Conservation (phyloP, 64 coral and sea anemone species). For the Platygyra sinensis region DNA sequence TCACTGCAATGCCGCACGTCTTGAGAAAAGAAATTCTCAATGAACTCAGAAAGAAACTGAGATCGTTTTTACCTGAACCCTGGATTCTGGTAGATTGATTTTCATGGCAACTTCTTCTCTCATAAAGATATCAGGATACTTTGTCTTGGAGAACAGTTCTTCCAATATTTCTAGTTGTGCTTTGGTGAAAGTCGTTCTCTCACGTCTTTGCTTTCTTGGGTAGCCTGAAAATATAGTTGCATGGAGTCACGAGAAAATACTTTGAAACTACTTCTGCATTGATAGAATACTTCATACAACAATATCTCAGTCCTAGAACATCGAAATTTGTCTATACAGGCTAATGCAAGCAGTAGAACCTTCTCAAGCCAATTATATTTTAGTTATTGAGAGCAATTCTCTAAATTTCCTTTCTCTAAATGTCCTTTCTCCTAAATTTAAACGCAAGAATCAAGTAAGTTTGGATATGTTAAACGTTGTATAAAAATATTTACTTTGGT, state of each 20-base stretch:
- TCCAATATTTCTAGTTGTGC: slow-evolving; percentile 96
- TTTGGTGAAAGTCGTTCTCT: slow-evolving; percentile 94
- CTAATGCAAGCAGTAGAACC: background rate
- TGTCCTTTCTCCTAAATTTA: background rate
- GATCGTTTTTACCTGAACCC: slow-evolving; percentile 81
- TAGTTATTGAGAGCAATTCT: background rate
- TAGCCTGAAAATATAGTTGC: slow-evolving; percentile 63
- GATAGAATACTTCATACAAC: background rate
- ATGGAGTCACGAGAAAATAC: background rate
- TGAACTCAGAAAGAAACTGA: background rate
- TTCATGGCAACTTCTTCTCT: slow-evolving; percentile 98
- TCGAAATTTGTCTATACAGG: too few species aligned
- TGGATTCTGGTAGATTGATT: slow-evolving; percentile 94
- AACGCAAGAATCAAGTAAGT: background rate
- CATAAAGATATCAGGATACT: slow-evolving; percentile 99
- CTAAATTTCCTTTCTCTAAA: background rate
- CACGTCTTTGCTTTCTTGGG: slow-evolving; percentile 91
- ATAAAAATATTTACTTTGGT: background rate
- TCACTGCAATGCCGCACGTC: background rate
- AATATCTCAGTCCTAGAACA: background rate
- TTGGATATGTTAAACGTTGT: background rate
- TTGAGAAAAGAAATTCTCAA: too few species aligned
- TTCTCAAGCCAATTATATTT: background rate
- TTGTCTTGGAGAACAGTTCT: slow-evolving; percentile 92
- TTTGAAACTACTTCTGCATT: background rate